These are phyloP conservation scores for Standfussiana lucernea DNA, from an alignment of 2,888 invertebrate genomes.

Conservation along the genomic window DNA sequence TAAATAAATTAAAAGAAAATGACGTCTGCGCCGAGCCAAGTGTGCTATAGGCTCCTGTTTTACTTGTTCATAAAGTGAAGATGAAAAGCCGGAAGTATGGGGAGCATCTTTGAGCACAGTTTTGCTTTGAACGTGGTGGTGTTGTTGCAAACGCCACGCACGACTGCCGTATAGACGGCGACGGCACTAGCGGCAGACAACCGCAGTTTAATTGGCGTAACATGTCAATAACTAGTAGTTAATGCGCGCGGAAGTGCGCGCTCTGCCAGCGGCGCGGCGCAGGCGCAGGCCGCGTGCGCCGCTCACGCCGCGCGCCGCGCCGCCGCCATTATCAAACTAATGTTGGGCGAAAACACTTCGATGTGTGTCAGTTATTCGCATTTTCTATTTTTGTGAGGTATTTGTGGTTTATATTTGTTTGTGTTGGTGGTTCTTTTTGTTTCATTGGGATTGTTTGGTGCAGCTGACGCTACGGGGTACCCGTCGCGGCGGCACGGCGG, in stretches of 20 bases:
- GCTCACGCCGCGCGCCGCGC: constrained; percentile 23
- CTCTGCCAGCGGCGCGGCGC: constrained; percentile 37
- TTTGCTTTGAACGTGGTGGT: background rate
- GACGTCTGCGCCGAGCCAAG: background rate
- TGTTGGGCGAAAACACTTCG: constrained; percentile 69
- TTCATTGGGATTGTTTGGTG: constrained; percentile 68
- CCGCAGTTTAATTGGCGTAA: constrained; percentile 54
- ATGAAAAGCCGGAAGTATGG: background rate
- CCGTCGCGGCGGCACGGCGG: background rate
- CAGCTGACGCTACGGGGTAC: no score
- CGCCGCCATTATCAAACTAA: constrained; percentile 74
- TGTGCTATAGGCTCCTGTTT: background rate
- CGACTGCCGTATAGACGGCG: background rate
- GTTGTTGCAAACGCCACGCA: background rate
- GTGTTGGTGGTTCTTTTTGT: constrained; percentile 70
- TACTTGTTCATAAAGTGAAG: background rate
- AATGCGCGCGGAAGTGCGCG: constrained; percentile 50
- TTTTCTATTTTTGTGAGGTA: constrained; percentile 81
- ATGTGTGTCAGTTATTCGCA: constrained; percentile 84
- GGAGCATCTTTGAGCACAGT: background rate
- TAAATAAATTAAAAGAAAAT: constrained; percentile 30
- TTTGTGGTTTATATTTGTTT: constrained; percentile 80
- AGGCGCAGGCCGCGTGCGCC: constrained; percentile 25
- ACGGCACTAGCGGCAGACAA: constrained; percentile 21
- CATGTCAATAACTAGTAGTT: constrained; percentile 55